Base-by-base conservation (phyloP, 2,888 invertebrate genomes). In the Physocephala rufipes region DNA sequence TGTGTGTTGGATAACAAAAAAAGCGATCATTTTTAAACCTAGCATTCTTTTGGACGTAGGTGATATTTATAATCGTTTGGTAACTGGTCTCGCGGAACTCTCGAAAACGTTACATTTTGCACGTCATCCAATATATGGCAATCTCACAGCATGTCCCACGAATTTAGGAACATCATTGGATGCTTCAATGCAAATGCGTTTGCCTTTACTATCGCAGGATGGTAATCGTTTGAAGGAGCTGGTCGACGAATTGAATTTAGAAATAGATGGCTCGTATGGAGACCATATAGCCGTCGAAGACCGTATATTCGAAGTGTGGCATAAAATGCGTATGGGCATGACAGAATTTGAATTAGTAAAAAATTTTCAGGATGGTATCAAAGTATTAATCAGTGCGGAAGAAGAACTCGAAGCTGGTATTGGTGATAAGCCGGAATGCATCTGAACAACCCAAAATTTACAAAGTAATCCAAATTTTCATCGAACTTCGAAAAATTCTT, bases 151-250 rank as follows among this genome's bases (percentile, higher is more conserved):
- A 82, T 91, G 91, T 78, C 92, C 92, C 63, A 90, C 90, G 73
- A 92, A 93, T 83, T 84, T 92, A 78, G 93, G 93, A 53, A 92
- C 91, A 58, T 90, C 91, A 1, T 86, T 93, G 70, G 88, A 91
- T 21, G 84, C 83, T 65, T 90, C 90, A 21, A 91, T 92, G n/a
- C 91, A 91, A 82, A 89, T 92, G 77, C 89, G 88, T 73, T 82
- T 93, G 78, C 91, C 92, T 0, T 87, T 89, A 73, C 80, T 90
- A 75, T 84, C 88, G 28, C 84, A 85, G 71, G 86, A 89, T 76
- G 82, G 82, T 73, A 82, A 83, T 2, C 88, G 88, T 75, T 86
- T 91, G 70, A 87, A 89, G 77, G 86, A 87, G 67, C 86, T 90
- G 78, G 90, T 90, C 64, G 87, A 85, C n/a, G 87, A 87, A 75